Percentiles rank a stretch among this genome's conserved stretches.
Evolutionary conservation across 2,113 vertebrate genomes (phyloP).

Genomic region (Prietella phreatophila): DNA sequence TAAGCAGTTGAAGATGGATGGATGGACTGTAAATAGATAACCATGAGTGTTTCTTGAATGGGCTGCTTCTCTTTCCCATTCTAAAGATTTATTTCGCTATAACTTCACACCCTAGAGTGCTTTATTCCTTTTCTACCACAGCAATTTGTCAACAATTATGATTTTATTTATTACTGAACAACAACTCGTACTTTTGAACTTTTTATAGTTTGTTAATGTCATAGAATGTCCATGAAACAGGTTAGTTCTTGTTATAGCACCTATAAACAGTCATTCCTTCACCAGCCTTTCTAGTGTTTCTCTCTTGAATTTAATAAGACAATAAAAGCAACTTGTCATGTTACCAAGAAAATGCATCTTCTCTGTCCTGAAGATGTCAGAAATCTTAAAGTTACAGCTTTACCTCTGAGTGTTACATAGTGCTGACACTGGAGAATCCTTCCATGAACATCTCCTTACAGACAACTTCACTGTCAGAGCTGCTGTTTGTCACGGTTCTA

Average conservation of each 20-base stretch:
- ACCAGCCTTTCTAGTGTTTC: neutral
- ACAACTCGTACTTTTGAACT: neutral
- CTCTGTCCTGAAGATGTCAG: no score
- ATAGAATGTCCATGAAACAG: no score
- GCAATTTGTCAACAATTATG: neutral
- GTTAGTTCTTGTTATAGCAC: neutral
- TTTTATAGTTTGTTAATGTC: no score
- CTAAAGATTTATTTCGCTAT: neutral
- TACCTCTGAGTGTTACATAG: neutral
- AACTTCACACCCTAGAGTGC: neutral
- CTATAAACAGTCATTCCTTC: neutral
- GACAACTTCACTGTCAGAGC: neutral
- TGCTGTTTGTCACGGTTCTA: no score
- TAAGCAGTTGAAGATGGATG: no score
- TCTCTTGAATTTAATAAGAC: neutral
- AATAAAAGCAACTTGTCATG: neutral
- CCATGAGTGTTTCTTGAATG: neutral
- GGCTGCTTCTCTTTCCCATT: neutral
- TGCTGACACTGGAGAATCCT: neutral
- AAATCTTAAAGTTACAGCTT: no score
- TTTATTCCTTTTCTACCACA: neutral
- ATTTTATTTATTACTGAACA: neutral
- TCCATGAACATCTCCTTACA: neutral
- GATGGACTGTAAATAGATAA: neutral
- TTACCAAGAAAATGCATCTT: neutral